These are phyloP conservation scores for Lycopodina hypogea DNA, from an alignment of 37 sponge, comb jelly and placozoan species.

Conservation along the genomic window DNA sequence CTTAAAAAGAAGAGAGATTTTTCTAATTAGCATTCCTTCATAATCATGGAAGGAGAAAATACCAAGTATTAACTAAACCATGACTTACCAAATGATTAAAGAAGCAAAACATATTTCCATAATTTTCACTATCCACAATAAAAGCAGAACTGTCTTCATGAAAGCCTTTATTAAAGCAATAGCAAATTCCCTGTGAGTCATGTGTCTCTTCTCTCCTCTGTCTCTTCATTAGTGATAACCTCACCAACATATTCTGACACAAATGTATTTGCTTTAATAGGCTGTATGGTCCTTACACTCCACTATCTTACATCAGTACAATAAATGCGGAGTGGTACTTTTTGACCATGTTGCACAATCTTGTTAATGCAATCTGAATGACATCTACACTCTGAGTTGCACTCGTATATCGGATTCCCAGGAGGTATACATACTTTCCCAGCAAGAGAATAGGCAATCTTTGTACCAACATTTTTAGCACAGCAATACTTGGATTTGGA, in stretches of 20 bases:
- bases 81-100: constrained; percentile 90
- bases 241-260: constrained; percentile 89
- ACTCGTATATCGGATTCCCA: constrained; percentile 79
- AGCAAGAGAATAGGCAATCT: constrained; percentile 48
- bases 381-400: constrained; percentile 80
- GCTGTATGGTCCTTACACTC: constrained; percentile 69
- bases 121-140: constrained; percentile 83
- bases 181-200: constrained; percentile 71
- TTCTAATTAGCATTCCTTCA: too few relatives aligned
- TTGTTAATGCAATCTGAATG: constrained; percentile 67
- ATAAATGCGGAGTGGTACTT: constrained; percentile 72
- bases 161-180: constrained; percentile 91
- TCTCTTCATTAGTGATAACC: constrained; percentile 82
- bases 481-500: constrained; percentile 52
- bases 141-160: constrained; percentile 52
- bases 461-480: constrained; percentile 42
- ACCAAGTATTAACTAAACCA: background rate
- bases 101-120: constrained; percentile 85
- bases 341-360: constrained; percentile 77
- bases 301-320: constrained; percentile 75
- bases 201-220: constrained; percentile 70
- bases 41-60: background rate
- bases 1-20: too few relatives aligned
- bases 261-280: constrained; percentile 68
- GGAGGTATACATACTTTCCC: constrained; percentile 33